phyloP scores from a whole-genome alignment of 1,140 invertebrate genomes.

The Helicoverpa armigera region DNA sequence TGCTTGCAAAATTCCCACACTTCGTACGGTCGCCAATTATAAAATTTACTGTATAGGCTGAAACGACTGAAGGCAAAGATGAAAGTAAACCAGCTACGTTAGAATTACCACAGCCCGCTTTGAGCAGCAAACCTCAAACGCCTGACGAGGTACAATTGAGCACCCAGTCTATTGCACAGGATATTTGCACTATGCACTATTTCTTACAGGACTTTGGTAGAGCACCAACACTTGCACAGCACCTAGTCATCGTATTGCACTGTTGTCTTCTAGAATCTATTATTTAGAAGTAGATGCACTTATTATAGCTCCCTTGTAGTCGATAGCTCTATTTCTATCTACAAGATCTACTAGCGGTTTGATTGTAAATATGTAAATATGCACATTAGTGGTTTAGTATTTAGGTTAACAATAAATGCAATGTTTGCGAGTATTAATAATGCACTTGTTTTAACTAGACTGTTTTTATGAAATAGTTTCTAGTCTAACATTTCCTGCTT shows the following conservation, averaged over 20 bases:
- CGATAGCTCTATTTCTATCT: background rate
- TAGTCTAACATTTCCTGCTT: slow-evolving; percentile 68
- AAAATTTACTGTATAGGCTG: slow-evolving; percentile 80
- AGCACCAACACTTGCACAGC: slow-evolving; percentile 56
- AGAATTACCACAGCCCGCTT: slow-evolving; percentile 75
- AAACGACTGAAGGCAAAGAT: slow-evolving; percentile 69
- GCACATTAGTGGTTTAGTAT: slow-evolving; percentile 11
- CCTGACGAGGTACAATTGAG: slow-evolving; percentile 77
- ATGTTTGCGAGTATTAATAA: slow-evolving; percentile 51
- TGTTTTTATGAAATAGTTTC: slow-evolving; percentile 40
- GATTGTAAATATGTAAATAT: slow-evolving; percentile 35
- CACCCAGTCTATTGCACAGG: slow-evolving; percentile 62
- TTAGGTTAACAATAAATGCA: slow-evolving; percentile 36
- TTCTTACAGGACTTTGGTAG: slow-evolving; percentile 47
- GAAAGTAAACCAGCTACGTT: slow-evolving; percentile 71
- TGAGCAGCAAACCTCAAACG: slow-evolving; percentile 71
- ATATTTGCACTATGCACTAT: slow-evolving; percentile 67
- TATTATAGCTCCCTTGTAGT: slow-evolving; percentile 36
- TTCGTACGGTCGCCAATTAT: slow-evolving; percentile 78
- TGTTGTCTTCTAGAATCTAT: slow-evolving; percentile 23
- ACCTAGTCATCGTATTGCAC: slow-evolving; percentile 39
- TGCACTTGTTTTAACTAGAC: slow-evolving; percentile 41
- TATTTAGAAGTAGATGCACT: slow-evolving; percentile 42
- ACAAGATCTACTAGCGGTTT: background rate
- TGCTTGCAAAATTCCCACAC: slow-evolving; percentile 46